Conservation (phyloP, 2,797 vertebrate species). For the Chelmon rostratus region DNA sequence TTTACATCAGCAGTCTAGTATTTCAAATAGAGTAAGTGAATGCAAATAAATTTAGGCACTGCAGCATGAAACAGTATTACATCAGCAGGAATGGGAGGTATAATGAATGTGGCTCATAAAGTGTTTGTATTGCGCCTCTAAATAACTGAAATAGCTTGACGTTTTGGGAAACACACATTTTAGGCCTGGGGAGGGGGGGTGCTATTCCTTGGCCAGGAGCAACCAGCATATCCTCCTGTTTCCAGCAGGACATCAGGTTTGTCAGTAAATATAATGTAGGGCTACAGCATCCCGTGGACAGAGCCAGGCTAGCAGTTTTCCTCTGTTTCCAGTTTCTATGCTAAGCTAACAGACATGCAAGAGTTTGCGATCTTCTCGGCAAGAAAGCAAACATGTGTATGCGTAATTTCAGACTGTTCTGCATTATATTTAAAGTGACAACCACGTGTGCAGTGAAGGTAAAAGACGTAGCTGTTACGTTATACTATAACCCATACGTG, state of each 20-base stretch:
- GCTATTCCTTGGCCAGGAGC: slow-evolving; percentile 2
- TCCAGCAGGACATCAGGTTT: neutral
- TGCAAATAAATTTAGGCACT: neutral
- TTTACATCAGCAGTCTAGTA: neutral
- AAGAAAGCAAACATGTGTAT: neutral
- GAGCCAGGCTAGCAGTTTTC: neutral
- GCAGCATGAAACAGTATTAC: neutral
- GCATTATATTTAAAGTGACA: no score
- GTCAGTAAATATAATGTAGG: neutral
- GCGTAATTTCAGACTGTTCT: no score
- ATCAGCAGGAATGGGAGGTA: neutral
- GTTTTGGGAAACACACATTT: neutral
- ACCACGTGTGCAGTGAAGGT: neutral
- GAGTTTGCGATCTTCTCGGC: neutral
- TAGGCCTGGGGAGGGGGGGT: no score
- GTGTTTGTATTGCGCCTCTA: neutral
- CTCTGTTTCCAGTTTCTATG: neutral
- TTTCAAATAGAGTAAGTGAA: slow-evolving; percentile 1
- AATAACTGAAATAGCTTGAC: slow-evolving; percentile 3
- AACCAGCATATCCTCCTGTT: neutral
- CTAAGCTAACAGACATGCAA: neutral
- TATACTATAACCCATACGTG: neutral
- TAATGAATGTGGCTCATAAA: neutral
- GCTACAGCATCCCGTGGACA: neutral
- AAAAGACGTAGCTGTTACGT: neutral